phyloP scores from a whole-genome alignment of 2,113 vertebrate genomes.

The Semnornis frantzii region DNA sequence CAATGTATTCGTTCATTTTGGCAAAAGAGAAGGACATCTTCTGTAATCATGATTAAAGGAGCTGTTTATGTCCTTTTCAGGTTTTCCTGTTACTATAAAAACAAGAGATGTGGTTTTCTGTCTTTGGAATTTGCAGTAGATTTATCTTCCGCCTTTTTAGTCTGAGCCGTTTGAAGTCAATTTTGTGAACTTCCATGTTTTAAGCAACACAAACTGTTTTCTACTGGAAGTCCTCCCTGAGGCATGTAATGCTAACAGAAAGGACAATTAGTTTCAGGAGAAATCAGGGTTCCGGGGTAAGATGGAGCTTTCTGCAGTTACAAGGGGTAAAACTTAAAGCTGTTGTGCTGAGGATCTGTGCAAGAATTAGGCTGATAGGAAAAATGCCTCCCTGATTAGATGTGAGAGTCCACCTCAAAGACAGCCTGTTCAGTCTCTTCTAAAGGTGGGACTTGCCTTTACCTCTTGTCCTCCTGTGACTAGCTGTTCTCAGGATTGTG shows the following conservation, averaged over 20 bases:
- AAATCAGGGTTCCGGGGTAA: neutral
- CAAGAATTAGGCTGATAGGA: neutral
- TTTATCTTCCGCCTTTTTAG: neutral
- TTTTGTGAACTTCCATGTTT: neutral
- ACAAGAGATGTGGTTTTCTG: neutral
- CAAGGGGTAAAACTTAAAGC: neutral
- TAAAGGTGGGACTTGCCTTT: neutral
- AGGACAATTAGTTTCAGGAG: neutral
- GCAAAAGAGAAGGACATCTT: neutral
- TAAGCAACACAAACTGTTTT: neutral
- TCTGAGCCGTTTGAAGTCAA: neutral
- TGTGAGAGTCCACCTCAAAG: neutral
- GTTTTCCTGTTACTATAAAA: neutral
- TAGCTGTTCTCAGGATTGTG: neutral
- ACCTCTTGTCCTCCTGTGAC: neutral
- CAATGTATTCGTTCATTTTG: neutral
- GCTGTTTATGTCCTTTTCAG: neutral
- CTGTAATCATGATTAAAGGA: conserved; percentile 17
- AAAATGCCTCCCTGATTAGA: neutral
- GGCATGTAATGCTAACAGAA: neutral
- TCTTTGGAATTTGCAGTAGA: neutral
- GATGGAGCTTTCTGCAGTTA: neutral
- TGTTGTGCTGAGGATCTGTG: neutral
- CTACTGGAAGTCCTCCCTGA: neutral
- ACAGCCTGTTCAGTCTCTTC: neutral